Conservation (phyloP, 1,140 invertebrate genomes). For the Dufourea novaeangliae region DNA sequence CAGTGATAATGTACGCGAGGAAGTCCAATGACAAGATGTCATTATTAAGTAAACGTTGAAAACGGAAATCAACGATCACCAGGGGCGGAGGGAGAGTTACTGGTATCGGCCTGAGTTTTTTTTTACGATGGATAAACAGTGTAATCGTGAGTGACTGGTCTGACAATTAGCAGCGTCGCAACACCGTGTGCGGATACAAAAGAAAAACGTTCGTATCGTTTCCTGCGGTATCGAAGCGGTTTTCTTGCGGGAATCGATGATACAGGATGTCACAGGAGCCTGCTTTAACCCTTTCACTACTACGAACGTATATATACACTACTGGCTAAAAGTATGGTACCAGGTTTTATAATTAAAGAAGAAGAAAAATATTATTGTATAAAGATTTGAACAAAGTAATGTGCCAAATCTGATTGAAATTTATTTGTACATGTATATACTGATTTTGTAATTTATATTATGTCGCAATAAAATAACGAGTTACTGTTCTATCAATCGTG, state of each 20-base stretch:
- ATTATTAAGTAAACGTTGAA: conserved; percentile 34
- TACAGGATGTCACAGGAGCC: too few species aligned
- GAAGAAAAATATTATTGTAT: too few species aligned
- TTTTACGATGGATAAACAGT: conserved; percentile 29
- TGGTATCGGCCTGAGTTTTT: conserved; percentile 1
- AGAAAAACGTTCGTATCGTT: conserved; percentile 20
- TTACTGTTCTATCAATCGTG: too few species aligned
- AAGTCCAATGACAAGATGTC: conserved; percentile 31
- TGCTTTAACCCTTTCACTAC: too few species aligned
- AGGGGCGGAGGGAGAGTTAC: conserved; percentile 2
- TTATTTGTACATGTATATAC: too few species aligned
- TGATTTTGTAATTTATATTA: too few species aligned
- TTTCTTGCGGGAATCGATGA: not conserved
- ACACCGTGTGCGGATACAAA: not conserved
- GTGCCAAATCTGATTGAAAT: too few species aligned
- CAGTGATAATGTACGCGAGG: not conserved
- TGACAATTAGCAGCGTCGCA: conserved; percentile 20
- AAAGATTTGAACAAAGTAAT: too few species aligned
- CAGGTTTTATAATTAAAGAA: too few species aligned
- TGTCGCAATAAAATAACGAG: too few species aligned
- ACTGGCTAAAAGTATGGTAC: too few species aligned
- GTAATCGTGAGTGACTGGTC: conserved; percentile 35
- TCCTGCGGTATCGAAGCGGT: conserved; percentile 13
- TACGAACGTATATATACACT: too few species aligned
- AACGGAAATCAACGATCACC: conserved; percentile 44